Evolutionary conservation across 2,888 invertebrate species (phyloP).

Genomic region (Hybos culiciformis): DNA sequence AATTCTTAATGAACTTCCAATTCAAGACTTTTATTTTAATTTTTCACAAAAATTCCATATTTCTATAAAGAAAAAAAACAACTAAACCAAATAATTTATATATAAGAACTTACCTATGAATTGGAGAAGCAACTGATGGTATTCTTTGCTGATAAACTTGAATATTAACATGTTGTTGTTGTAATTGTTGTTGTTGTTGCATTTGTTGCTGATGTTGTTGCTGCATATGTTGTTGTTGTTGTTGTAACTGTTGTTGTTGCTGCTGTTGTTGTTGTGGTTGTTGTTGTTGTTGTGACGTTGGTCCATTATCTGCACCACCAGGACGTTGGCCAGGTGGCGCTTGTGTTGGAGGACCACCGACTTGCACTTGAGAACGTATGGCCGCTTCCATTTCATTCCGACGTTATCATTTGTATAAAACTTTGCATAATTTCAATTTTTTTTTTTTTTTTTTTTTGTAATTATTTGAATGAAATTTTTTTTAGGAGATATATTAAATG

Average conservation of each 20-base stretch:
- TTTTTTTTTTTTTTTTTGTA: neutral
- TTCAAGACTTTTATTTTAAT: too few species aligned
- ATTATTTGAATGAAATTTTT: neutral
- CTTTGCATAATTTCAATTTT: slow-evolving; percentile 11
- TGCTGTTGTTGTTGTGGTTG: slow-evolving; percentile 18
- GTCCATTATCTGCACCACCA: slow-evolving; percentile 20
- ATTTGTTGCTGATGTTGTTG: slow-evolving; percentile 20
- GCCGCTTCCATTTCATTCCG: slow-evolving; percentile 40
- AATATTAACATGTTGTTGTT: slow-evolving; percentile 24
- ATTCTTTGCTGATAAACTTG: slow-evolving; percentile 34
- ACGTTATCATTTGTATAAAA: slow-evolving; percentile 23
- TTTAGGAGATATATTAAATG: neutral
- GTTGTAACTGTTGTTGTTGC: slow-evolving; percentile 19
- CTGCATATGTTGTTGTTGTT: slow-evolving; percentile 26
- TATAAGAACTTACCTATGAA: slow-evolving; percentile 32
- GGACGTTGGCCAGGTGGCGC: slow-evolving; percentile 28
- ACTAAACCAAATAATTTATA: too few species aligned
- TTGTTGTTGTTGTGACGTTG: slow-evolving; percentile 26
- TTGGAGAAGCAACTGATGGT: slow-evolving; percentile 33
- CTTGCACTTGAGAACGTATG: slow-evolving; percentile 38
- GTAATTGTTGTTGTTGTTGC: slow-evolving; percentile 24
- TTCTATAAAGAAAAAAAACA: too few species aligned
- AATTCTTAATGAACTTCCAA: too few species aligned
- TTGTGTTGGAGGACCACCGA: slow-evolving; percentile 34
- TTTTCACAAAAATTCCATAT: too few species aligned